Evolutionary conservation across 2,113 vertebrate genomes (phyloP).

Genomic region (Benitochromis conjunctus): DNA sequence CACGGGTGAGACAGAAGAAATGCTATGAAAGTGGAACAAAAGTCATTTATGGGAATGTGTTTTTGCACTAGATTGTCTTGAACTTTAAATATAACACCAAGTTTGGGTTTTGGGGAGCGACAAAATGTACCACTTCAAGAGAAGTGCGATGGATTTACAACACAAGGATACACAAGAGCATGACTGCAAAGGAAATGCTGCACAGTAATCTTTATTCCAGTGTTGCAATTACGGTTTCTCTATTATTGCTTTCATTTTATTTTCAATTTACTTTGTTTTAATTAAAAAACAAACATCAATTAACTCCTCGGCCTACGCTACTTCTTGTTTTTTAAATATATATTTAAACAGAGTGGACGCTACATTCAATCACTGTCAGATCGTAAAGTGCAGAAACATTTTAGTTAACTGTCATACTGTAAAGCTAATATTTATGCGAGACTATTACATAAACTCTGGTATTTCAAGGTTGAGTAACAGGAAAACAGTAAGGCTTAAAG

Average conservation of each 20-base stretch:
- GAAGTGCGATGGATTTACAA: neutral
- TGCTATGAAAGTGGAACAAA: neutral
- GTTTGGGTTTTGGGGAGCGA: neutral
- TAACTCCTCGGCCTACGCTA: neutral
- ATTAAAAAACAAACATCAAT: neutral
- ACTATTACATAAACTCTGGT: neutral
- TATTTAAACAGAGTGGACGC: neutral
- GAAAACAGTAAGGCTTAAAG: neutral
- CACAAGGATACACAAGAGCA: neutral
- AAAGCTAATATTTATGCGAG: neutral
- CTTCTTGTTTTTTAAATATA: neutral
- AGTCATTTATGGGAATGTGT: neutral
- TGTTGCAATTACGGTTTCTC: neutral
- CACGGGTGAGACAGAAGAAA: neutral
- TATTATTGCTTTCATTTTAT: neutral
- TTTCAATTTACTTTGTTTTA: neutral
- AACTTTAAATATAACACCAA: neutral
- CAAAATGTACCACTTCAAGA: neutral
- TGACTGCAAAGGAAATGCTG: neutral
- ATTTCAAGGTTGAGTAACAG: neutral
- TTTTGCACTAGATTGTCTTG: neutral
- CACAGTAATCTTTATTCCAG: neutral
- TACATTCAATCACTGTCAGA: neutral
- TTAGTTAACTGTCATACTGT: neutral
- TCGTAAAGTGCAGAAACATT: neutral